These are phyloP conservation scores for Hybognathus amarus DNA, from an alignment of 2,797 vertebrate genomes.

Conservation along the genomic window DNA sequence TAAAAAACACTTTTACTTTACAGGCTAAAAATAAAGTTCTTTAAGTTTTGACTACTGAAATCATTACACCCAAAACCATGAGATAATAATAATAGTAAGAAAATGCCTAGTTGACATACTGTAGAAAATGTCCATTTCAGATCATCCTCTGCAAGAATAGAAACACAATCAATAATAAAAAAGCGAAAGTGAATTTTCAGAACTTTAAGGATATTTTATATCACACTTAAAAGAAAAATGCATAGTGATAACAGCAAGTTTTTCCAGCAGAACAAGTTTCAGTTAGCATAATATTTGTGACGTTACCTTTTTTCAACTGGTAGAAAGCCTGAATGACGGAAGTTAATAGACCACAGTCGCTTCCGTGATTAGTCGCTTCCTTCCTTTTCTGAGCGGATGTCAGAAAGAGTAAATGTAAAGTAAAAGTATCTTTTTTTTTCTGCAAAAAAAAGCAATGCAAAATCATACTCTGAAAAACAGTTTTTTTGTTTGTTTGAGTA, in stretches of 20 bases:
- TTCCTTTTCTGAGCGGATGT: neutral
- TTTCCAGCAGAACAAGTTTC: neutral
- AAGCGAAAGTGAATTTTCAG: neutral
- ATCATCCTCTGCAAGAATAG: neutral
- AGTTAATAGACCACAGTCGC: no score
- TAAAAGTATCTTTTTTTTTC: no score
- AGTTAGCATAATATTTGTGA: neutral
- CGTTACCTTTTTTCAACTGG: neutral
- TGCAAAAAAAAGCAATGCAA: no score
- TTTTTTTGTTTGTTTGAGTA: neutral
- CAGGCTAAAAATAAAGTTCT: neutral
- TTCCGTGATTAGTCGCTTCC: neutral
- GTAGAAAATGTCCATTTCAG: neutral
- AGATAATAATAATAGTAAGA: neutral
- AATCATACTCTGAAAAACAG: neutral
- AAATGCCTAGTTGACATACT: neutral
- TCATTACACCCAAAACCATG: neutral
- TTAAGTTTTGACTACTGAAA: neutral
- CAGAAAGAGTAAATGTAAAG: neutral
- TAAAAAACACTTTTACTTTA: neutral
- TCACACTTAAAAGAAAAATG: no score
- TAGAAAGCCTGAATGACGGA: neutral
- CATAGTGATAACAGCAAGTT: neutral
- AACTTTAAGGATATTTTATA: no score
- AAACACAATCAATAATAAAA: neutral